These are phyloP conservation scores for Zygogramma bicolorata DNA, from an alignment of 2,888 invertebrate genomes.

Conservation along the genomic window DNA sequence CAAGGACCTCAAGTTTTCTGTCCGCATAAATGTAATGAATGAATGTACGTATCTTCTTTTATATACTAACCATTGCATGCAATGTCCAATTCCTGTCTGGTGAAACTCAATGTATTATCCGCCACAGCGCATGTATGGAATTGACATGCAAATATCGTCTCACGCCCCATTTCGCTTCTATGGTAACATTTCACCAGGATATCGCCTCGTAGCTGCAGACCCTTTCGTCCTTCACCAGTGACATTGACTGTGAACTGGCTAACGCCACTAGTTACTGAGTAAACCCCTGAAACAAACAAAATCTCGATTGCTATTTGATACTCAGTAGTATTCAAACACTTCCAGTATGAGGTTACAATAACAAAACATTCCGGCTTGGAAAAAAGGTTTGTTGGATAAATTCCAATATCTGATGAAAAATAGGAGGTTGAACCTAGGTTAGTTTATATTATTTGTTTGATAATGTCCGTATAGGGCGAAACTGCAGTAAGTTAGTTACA, in stretches of 20 bases:
- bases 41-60: background rate
- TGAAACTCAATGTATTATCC: slow-evolving; percentile 86
- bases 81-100: slow-evolving; percentile 87
- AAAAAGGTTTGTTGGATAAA: too few relatives aligned
- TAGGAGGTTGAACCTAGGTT: too few relatives aligned
- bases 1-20: too few relatives aligned
- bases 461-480: too few relatives aligned
- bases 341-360: too few relatives aligned
- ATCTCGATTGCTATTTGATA: too few relatives aligned
- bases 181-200: slow-evolving; percentile 93
- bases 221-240: slow-evolving; percentile 72
- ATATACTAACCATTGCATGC: slow-evolving; percentile 79
- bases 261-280: slow-evolving; percentile 76
- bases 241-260: slow-evolving; percentile 79
- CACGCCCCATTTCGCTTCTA: slow-evolving; percentile 70
- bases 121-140: slow-evolving; percentile 95
- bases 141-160: slow-evolving; percentile 88
- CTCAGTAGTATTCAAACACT: too few relatives aligned
- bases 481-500: too few relatives aligned
- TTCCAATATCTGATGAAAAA: too few relatives aligned
- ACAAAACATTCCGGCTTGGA: too few relatives aligned
- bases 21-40: too few relatives aligned
- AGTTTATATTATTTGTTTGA: too few relatives aligned
- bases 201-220: slow-evolving; percentile 85
- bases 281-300: slow-evolving; percentile 70